Base-by-base conservation (phyloP, 2,888 invertebrate genomes). In the Spialia ferax region DNA sequence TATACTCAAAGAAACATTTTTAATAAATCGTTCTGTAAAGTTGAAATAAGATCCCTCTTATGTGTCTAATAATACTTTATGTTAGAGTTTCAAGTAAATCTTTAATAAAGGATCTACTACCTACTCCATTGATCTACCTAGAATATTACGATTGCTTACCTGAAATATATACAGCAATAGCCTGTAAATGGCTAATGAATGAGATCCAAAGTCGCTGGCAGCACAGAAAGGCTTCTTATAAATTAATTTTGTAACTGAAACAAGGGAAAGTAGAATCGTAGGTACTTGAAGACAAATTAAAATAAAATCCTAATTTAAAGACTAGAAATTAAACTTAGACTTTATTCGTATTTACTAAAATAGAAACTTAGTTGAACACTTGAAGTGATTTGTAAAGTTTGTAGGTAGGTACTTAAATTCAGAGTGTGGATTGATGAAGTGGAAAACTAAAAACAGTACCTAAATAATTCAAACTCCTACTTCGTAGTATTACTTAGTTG, bases 1-100 rank as follows among this genome's bases (percentile, higher is more conserved):
- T 92, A 83, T 98, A 98, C 91, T 96, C 92, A 1, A 50, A 50
- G 22, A 42, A 15, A 15, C n/a, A n/a, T n/a, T n/a, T n/a, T n/a
- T n/a, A n/a, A n/a, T n/a, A n/a, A n/a, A n/a, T n/a, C n/a, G n/a
- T 26, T 26, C 26, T 26, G 26, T 26, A 26, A 26, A n/a, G n/a
- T n/a, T n/a, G n/a, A n/a, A n/a, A n/a, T n/a, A n/a, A n/a, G n/a
- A n/a, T n/a, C n/a, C n/a, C n/a, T n/a, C n/a, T n/a, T n/a, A n/a
- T n/a, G n/a, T n/a, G n/a, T n/a, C n/a, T n/a, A n/a, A n/a, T n/a
- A n/a, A n/a, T n/a, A n/a, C n/a, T n/a, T n/a, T n/a, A n/a, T n/a
- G n/a, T n/a, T n/a, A n/a, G n/a, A n/a, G n/a, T n/a, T n/a, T n/a
- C n/a, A n/a, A n/a, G n/a, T n/a, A n/a, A n/a, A n/a, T n/a, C n/a